Percentiles rank a stretch among this genome's conserved stretches.
Evolutionary conservation across 2,113 vertebrate species (phyloP).

Genomic region (Scartelaos histophorus): DNA sequence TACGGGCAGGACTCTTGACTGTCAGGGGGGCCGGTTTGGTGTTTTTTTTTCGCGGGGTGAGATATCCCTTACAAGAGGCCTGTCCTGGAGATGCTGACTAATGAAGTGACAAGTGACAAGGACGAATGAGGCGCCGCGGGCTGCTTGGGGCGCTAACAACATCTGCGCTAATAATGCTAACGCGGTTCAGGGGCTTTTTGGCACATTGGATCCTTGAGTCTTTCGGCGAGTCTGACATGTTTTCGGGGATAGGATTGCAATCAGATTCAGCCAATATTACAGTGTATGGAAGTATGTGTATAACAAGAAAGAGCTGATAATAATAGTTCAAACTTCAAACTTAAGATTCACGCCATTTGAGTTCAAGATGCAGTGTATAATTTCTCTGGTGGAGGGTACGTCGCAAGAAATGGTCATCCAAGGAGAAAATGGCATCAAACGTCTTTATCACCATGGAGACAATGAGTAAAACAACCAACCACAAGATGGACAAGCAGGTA

Average conservation of each 20-base stretch:
- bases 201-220: neutral
- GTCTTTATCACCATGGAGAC: no score
- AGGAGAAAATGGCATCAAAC: no score
- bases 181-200: neutral
- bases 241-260: neutral
- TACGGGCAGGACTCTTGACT: constrained; percentile 73
- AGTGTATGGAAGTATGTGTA: neutral
- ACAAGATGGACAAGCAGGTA: no score
- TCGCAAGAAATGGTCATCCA: no score
- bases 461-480: no score
- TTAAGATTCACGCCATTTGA: no score
- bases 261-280: neutral
- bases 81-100: constrained; percentile 78
- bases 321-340: no score
- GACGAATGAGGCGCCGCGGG: constrained; percentile 76
- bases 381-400: no score
- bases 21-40: constrained; percentile 43
- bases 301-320: no score
- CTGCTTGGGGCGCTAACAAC: constrained; percentile 58
- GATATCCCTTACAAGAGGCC: constrained; percentile 74
- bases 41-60: constrained; percentile 46
- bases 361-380: no score
- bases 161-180: constrained; percentile 10
- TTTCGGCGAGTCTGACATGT: neutral
- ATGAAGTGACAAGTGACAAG: constrained; percentile 76